Percentiles rank a stretch among this genome's conserved stretches.
phyloP scores from a whole-genome alignment of 2,113 vertebrate genomes.

The Epinephelus fuscoguttatus region DNA sequence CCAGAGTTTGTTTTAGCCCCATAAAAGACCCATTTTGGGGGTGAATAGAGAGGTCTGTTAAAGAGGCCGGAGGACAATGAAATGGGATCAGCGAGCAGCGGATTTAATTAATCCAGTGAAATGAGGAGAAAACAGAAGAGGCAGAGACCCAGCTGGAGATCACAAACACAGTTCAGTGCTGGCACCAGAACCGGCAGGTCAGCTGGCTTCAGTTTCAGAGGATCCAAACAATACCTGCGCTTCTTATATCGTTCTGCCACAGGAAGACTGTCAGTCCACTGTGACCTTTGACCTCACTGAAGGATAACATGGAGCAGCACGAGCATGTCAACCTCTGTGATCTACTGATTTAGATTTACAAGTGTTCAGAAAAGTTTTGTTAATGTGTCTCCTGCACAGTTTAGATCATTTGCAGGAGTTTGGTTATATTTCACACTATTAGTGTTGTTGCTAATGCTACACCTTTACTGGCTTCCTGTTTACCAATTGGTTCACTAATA shows the following conservation, averaged over 20 bases:
- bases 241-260: neutral
- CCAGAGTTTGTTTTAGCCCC: slow-evolving; percentile 5
- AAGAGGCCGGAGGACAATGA: slow-evolving; percentile 68
- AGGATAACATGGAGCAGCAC: too few species aligned
- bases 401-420: neutral
- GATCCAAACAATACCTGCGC: slow-evolving; percentile 36
- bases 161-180: slow-evolving; percentile 38
- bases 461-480: too few species aligned
- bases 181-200: slow-evolving; percentile 24
- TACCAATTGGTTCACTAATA: too few species aligned
- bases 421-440: neutral
- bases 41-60: slow-evolving; percentile 61
- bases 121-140: slow-evolving; percentile 58
- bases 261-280: neutral
- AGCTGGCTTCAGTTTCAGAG: slow-evolving; percentile 37
- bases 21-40: slow-evolving; percentile 50
- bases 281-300: slow-evolving; percentile 33
- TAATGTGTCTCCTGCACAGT: neutral
- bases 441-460: too few species aligned
- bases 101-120: slow-evolving; percentile 73
- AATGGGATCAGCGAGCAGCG: slow-evolving; percentile 58
- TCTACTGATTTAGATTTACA: neutral
- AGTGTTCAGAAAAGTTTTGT: neutral
- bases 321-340: neutral
- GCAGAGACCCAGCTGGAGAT: slow-evolving; percentile 60